These are phyloP conservation scores for Meteorus colon DNA, from an alignment of 2,888 invertebrate genomes.

Conservation along the genomic window DNA sequence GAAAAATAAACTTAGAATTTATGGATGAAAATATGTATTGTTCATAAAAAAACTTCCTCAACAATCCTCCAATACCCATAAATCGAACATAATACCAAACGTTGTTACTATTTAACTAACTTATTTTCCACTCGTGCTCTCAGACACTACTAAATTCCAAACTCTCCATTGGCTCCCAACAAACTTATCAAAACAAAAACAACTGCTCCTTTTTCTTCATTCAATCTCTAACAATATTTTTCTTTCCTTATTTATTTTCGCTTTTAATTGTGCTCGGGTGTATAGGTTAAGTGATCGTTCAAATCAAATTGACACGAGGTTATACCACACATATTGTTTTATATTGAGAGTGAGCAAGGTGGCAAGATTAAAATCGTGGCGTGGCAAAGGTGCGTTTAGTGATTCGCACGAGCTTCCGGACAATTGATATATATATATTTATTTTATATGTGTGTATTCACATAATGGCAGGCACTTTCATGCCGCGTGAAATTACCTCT, in stretches of 20 bases:
- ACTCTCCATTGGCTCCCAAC: too few relatives aligned
- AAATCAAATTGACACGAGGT: neutral
- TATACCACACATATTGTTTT: neutral
- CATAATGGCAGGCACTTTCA: slow-evolving; percentile 34
- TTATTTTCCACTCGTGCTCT: too few relatives aligned
- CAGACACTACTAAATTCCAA: too few relatives aligned
- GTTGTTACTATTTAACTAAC: too few relatives aligned
- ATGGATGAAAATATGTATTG: too few relatives aligned
- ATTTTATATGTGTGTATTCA: neutral
- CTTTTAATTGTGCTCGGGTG: neutral
- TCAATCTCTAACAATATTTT: neutral
- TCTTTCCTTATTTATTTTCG: neutral
- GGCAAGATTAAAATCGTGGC: slow-evolving; percentile 29
- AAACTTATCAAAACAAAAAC: too few relatives aligned
- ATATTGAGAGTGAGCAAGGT: neutral
- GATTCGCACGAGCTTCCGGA: slow-evolving; percentile 25
- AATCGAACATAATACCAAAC: too few relatives aligned
- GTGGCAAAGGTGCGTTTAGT: slow-evolving; percentile 34
- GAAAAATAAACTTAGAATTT: too few relatives aligned
- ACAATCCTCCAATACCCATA: too few relatives aligned
- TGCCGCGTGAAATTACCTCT: slow-evolving; percentile 73
- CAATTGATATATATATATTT: neutral
- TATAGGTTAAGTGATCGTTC: neutral
- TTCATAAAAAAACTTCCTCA: too few relatives aligned
- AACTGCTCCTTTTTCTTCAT: neutral